Conservation (phyloP, 2,113 vertebrate species). For the Nematolebias whitei region DNA sequence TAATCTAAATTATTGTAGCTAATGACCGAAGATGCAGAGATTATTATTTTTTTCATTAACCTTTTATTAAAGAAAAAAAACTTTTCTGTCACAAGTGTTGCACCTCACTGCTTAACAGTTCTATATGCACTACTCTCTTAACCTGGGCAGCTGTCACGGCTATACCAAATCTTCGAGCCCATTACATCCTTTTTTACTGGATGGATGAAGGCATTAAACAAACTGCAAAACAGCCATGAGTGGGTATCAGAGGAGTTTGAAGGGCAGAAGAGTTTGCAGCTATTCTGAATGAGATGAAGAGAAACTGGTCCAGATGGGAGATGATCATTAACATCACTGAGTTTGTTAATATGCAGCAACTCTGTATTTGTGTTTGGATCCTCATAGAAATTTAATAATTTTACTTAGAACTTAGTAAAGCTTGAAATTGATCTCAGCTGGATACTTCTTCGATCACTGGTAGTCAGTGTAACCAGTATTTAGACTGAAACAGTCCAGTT, state of each 20-base stretch:
- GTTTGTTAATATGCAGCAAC: constrained; percentile 17
- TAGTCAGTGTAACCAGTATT: too few relatives aligned
- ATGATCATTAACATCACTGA: constrained; percentile 27
- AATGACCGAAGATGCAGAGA: background rate
- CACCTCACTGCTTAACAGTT: constrained; percentile 47
- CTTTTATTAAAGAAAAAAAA: background rate
- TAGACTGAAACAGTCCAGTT: background rate
- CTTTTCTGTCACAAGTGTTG: too few relatives aligned
- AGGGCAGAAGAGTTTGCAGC: constrained; percentile 29
- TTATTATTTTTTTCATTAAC: background rate
- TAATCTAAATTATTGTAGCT: background rate
- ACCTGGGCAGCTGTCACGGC: constrained; percentile 61
- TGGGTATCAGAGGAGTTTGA: constrained; percentile 27
- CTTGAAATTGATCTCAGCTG: constrained; percentile 27
- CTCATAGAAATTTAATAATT: constrained; percentile 9
- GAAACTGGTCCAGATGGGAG: constrained; percentile 31
- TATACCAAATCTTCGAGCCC: constrained; percentile 47
- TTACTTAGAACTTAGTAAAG: constrained; percentile 32
- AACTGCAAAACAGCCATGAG: constrained; percentile 38
- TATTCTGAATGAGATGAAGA: constrained; percentile 44
- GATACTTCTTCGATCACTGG: background rate
- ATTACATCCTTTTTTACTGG: constrained; percentile 44
- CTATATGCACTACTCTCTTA: constrained; percentile 44
- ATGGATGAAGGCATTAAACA: constrained; percentile 49
- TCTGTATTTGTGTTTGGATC: constrained; percentile 1